Evolutionary conservation across 2,888 invertebrate species (phyloP), one percentile per base, ranked within the genome.

Genomic region (Cyaniris semiargus): DNA sequence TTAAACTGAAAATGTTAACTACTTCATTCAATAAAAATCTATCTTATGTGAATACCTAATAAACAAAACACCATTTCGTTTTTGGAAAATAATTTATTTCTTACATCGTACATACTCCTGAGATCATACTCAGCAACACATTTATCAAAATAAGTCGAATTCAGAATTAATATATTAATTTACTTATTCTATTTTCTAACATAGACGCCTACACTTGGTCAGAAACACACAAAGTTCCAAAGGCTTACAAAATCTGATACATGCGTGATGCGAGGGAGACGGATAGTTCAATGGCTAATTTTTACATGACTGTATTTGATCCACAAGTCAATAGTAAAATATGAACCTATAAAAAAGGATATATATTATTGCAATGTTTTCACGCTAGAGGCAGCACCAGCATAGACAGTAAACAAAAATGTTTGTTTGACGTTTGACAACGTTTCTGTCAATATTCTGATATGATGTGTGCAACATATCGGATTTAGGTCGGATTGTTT

Each of bases 111-210:
- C 84, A 88, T 85, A 86, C 84, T 88, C 81, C 88, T 83, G 91
- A 92, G 91, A 91, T 90, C 90, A 85, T 81, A 84, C 90, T 86
- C 91, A 89, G 88, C 85, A 88, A 88, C 87, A 84, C 85, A 86
- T 84, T 80, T 79, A 79, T 80, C 66, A 78, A 82, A 78, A 80
- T 79, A 81, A 81, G 76, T 80, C 77, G 78, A 82, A 79, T 80
- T 78, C 81, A 83, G 78, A 80, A 81, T 78, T 77, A 80, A 78
- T 77, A 72, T 77, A 77, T 77, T 77, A 77, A 77, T 77, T 77
- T 72, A 56, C 70, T 38, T 72, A 72, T 72, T 38, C 44, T 23
- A 76, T 76, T 70, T 53, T 71, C 76, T 76, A 70, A 78, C 56
- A 78, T 74, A 77, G 21, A 75, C 38, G 56, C 27, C 31, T 31